These are phyloP conservation scores for Ictalurus furcatus DNA, from an alignment of 2,113 vertebrate genomes.

Conservation along the genomic window DNA sequence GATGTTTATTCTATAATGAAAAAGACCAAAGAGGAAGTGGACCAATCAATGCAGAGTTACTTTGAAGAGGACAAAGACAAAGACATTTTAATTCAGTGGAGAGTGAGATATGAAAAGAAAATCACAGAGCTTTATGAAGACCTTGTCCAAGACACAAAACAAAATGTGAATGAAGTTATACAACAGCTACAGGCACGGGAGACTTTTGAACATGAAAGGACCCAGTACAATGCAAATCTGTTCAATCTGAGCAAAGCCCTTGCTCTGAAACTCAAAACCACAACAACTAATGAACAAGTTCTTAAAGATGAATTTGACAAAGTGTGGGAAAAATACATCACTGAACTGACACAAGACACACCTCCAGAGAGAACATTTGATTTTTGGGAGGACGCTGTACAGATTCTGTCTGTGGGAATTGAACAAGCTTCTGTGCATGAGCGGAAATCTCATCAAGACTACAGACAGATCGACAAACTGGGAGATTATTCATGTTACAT, in stretches of 20 bases:
- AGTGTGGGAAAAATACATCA: constrained; percentile 54
- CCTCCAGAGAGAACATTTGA: constrained; percentile 18
- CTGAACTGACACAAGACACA: constrained; percentile 15
- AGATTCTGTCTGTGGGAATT: constrained; percentile 51
- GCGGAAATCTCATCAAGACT: not conserved
- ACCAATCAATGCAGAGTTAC: constrained; percentile 53
- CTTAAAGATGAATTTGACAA: constrained; percentile 51
- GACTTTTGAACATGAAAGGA: constrained; percentile 51
- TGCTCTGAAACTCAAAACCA: constrained; percentile 49
- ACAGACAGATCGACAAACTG: not conserved
- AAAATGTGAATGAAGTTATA: constrained; percentile 53
- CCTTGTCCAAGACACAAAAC: constrained; percentile 51
- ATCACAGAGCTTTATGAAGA: constrained; percentile 50
- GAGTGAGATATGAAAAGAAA: constrained; percentile 43
- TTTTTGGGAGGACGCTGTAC: constrained; percentile 51
- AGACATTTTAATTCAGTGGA: constrained; percentile 65
- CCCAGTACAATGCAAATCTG: constrained; percentile 49
- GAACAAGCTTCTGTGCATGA: constrained; percentile 4
- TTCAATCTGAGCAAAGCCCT: constrained; percentile 55
- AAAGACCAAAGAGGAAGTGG: constrained; percentile 41
- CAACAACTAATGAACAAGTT: constrained; percentile 37
- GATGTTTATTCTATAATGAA: constrained; percentile 34
- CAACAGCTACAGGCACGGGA: constrained; percentile 46
- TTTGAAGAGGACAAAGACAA: constrained; percentile 62
- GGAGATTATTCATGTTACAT: not conserved